Conservation (phyloP, 2,113 vertebrate species). For the Phocoena phocoena region DNA sequence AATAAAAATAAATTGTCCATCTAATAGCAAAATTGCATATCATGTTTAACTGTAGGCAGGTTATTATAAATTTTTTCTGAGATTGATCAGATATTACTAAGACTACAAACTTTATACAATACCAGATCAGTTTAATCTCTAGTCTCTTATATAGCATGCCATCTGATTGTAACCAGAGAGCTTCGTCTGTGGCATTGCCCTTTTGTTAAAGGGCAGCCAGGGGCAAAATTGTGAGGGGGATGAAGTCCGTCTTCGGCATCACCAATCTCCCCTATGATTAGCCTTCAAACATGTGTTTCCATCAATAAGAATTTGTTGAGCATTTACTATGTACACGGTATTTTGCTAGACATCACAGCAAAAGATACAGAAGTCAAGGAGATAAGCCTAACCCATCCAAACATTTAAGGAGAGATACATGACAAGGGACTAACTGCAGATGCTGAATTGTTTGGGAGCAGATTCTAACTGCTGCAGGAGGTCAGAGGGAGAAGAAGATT, state of each 20-base stretch:
- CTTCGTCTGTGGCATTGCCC: background rate
- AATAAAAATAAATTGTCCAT: background rate
- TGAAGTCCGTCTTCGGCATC: background rate
- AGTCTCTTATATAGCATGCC: background rate
- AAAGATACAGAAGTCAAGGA: background rate
- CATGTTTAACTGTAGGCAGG: background rate
- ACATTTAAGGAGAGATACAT: background rate
- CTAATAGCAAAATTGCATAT: background rate
- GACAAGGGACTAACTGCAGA: background rate
- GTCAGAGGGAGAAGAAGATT: background rate
- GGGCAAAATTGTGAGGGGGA: background rate
- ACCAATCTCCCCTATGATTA: background rate
- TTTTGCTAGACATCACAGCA: background rate
- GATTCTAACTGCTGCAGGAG: too few relatives aligned
- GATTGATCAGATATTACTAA: background rate
- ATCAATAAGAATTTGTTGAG: background rate
- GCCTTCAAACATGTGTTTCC: background rate
- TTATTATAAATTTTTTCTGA: background rate
- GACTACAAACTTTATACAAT: background rate
- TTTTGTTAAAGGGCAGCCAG: background rate
- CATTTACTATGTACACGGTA: background rate
- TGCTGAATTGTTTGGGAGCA: background rate
- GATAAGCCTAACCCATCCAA: background rate
- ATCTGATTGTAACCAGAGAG: background rate
- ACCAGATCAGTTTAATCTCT: background rate